Base-by-base conservation (phyloP, 2,113 vertebrate genomes). In the Andinoacara biseriatus region DNA sequence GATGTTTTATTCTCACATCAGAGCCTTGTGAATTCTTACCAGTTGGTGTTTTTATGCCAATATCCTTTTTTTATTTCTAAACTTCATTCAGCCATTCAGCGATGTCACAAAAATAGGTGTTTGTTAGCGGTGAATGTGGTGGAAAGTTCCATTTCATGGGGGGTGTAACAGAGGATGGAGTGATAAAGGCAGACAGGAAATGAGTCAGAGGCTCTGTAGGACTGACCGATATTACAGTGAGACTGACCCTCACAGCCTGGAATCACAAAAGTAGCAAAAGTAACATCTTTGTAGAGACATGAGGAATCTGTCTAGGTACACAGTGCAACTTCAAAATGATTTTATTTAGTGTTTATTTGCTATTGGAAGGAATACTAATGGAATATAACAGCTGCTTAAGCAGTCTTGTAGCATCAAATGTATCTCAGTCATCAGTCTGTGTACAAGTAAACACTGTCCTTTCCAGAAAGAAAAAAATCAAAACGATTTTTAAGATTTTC, bases 131-230 rank as follows among this genome's bases (percentile, higher is more conserved):
- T 54, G 60, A 75, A 76, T 82, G 3, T 59, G 29, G 74, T 87
- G 84, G 52, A 84, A 87, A 79, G 63, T 75, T 82, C 54, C 33
- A 87, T 85, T 40, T 58, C 46, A 83, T 5, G 13, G 56, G 18
- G 35, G 77, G 20, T 15, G 5, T 78, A 60, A 38, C 58, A 74
- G 46, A 69, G 63, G 74, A 86, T 60, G 46, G 57, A 82, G 33
- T 58, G 81, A 91, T 82, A 29, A 69, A 87, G 77, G 72, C 2
- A 0, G 67, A 49, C 74, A 87, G 80, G 82, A 89, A 89, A 85
- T 85, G 56, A 88, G 77, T 88, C 83, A 85, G 54, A 57, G 58
- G 35, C 52, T 82, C 11, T 61, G 77, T 24, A 40, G 43, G 80
- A 83, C 65, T 82, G 82, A 33, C 58, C 0, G 20, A 74, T 79